These are phyloP conservation scores for Pandemis heparana DNA, from an alignment of 2,888 invertebrate genomes.

Conservation along the genomic window DNA sequence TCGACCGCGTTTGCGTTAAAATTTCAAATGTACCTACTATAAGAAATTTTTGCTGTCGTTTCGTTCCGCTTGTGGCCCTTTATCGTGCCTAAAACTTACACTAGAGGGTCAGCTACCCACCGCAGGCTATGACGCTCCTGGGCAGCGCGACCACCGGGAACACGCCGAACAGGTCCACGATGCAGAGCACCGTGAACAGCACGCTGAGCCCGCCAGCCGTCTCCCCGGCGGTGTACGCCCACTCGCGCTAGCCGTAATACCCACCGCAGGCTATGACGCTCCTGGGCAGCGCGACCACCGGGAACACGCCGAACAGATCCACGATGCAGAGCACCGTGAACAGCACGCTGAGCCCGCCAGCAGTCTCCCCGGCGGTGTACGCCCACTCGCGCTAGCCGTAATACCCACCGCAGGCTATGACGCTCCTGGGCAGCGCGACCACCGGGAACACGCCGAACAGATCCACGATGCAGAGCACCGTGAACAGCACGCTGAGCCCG, in stretches of 20 bases:
- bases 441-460: conserved; percentile 94
- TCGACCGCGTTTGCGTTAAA: no score
- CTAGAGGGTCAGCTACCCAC: no score
- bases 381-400: conserved; percentile 54
- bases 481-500: conserved; percentile 89
- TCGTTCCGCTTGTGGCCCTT: no score
- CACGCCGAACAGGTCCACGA: conserved; percentile 93
- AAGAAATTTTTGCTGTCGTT: no score
- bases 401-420: conserved; percentile 91
- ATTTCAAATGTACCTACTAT: no score
- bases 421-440: conserved; percentile 90
- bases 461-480: conserved; percentile 91
- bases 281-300: conserved; percentile 91
- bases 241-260: no score
- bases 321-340: conserved; percentile 91
- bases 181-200: conserved; percentile 90
- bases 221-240: conserved; percentile 60
- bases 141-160: conserved; percentile 93
- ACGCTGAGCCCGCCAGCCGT: conserved; percentile 86
- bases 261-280: conserved; percentile 91
- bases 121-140: conserved; percentile 90
- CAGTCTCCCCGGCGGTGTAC: conserved; percentile 63
- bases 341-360: conserved; percentile 87
- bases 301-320: conserved; percentile 94
- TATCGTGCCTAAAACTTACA: no score